Percentiles rank a stretch among this genome's conserved stretches.
phyloP scores from a whole-genome alignment of 2,797 vertebrate species.

The Notamacropus eugenii region DNA sequence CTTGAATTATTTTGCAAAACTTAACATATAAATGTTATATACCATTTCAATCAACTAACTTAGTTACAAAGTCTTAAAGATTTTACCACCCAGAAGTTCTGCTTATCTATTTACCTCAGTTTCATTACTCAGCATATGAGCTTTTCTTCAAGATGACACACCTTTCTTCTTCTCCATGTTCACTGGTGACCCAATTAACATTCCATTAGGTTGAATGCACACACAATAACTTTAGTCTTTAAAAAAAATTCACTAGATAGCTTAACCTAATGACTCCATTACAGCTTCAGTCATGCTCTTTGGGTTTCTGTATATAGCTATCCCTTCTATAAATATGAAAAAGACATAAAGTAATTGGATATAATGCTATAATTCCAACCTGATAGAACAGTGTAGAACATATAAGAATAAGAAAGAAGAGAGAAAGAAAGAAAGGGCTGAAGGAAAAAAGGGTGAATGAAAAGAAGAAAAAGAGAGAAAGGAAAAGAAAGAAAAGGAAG shows the following conservation, averaged over 20 bases:
- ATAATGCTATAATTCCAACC: neutral
- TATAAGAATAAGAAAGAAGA: too few species aligned
- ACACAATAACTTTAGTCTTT: conserved; percentile 72
- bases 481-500: neutral
- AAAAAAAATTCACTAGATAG: conserved; percentile 44
- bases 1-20: neutral
- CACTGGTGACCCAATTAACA: conserved; percentile 65
- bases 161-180: conserved; percentile 61
- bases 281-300: conserved; percentile 10
- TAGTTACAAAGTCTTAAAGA: conserved; percentile 38
- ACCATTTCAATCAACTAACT: conserved; percentile 48
- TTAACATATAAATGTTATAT: conserved; percentile 43
- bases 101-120: conserved; percentile 54
- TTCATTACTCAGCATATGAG: conserved; percentile 67
- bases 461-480: neutral
- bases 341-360: neutral
- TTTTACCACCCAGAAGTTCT: conserved; percentile 54
- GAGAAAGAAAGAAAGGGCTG: too few species aligned
- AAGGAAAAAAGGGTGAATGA: neutral
- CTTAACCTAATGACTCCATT: conserved; percentile 41
- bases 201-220: conserved; percentile 62
- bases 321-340: neutral
- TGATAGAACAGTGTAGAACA: too few species aligned
- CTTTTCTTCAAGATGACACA: conserved; percentile 59
- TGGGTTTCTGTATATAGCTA: neutral